Evolutionary conservation across 2,888 invertebrate genomes (phyloP), one percentile per base, ranked within the genome.

Genomic region (Drosophila neotestacea): DNA sequence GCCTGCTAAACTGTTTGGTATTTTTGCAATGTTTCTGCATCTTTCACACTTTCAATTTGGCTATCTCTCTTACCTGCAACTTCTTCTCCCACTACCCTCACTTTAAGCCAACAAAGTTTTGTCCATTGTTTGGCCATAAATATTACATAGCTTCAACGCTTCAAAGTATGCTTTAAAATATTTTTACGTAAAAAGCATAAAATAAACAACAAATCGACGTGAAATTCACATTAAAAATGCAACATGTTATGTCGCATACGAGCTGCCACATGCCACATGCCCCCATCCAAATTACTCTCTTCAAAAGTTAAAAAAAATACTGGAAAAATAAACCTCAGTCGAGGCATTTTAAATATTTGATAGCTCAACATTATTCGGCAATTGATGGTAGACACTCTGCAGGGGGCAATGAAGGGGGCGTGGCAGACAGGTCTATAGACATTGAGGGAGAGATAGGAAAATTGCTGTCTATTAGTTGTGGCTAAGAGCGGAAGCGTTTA

Each of bases 201-300:
- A 60, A 74, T 44, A 58, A 70, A 67, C 51, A 70, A 68, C 55
- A 75, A 52, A 70, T 79, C 58, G 77, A 73, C 66, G 55, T 61
- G 72, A 81, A 89, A 87, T 74, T 32, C 79, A 27, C 82, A 85
- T 85, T 87, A 85, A 85, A 81, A 67, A 90, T 85, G 90, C 73
- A 85, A 72, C 82, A 89, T 87, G 89, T 84, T 90, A 46, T 90
- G 90, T 84, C 90, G 85, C 83, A 82, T 81, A 69, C 78, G 67
- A 70, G 47, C 34, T 5, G 22, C 48, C 55, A 27, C 16, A 27
- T 7, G 38, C 42, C 32, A 4, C 36, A n/a, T 36, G 28, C 38
- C 10, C 1, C 27, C n/a, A 6, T 1, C 27, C 9, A 6, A 4
- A 0, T 22, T 22, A 5, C 54, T 0, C 32, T n/a, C 10, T n/a